Percentiles rank a stretch among this genome's conserved stretches.
phyloP scores from a whole-genome alignment of 2,113 vertebrate genomes.

The Pogonocichla stellata region DNA sequence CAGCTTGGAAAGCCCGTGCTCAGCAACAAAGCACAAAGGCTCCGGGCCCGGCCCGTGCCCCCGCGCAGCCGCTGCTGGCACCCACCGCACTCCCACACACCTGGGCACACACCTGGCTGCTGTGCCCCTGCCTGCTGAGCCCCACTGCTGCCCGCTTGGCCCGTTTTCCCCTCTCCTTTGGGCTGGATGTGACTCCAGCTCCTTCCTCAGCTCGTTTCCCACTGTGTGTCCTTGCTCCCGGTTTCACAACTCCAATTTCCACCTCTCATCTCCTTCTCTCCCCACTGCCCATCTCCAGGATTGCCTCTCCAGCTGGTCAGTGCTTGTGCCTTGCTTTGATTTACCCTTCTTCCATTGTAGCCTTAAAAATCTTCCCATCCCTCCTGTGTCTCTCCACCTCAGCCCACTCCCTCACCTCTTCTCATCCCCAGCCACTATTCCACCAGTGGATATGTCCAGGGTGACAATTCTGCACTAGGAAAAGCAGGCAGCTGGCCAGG shows the following conservation, averaged over 20 bases:
- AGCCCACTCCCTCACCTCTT: neutral
- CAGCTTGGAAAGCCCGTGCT: conserved; percentile 63
- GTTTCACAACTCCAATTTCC: neutral
- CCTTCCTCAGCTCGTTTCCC: neutral
- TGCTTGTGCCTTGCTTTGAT: neutral
- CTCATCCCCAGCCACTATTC: neutral
- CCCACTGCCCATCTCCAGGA: neutral
- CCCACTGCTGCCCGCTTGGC: neutral
- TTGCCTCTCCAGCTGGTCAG: neutral
- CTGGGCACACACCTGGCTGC: neutral
- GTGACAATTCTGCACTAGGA: neutral
- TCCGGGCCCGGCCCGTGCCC: neutral
- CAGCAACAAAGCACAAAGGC: conserved; percentile 79
- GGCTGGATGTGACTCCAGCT: neutral
- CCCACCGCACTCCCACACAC: conserved; percentile 57
- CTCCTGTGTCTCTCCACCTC: neutral
- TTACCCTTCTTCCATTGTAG: neutral
- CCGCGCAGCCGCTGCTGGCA: conserved; percentile 9
- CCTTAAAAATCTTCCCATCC: neutral
- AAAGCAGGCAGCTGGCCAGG: neutral
- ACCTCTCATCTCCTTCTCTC: neutral
- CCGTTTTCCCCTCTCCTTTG: neutral
- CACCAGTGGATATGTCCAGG: neutral
- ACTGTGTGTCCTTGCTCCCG: neutral
- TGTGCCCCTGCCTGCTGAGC: neutral